Percentiles rank a stretch among this genome's conserved stretches.
phyloP scores from a whole-genome alignment of 2,113 vertebrate species.

The Ochotona princeps region DNA sequence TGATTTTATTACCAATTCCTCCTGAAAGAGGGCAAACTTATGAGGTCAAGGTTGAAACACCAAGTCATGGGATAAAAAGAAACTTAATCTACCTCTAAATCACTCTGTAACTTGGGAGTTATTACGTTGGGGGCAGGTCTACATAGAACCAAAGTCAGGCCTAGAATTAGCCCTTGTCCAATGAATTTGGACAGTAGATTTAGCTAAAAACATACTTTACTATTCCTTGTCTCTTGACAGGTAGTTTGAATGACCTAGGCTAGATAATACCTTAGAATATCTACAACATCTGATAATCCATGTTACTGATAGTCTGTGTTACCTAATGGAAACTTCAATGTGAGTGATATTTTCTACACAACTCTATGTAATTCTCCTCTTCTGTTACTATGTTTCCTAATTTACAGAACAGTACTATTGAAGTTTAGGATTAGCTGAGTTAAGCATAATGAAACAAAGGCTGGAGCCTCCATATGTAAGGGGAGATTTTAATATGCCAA shows the following conservation, averaged over 20 bases:
- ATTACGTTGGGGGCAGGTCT: constrained; percentile 53
- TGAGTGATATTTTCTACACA: constrained; percentile 11
- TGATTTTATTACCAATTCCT: constrained; percentile 81
- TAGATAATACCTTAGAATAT: neutral
- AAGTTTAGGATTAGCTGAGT: constrained; percentile 20
- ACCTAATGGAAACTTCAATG: constrained; percentile 53
- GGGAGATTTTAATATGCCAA: neutral
- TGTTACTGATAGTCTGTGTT: neutral
- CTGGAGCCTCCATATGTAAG: constrained; percentile 16
- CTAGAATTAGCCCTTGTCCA: constrained; percentile 48
- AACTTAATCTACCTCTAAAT: constrained; percentile 72
- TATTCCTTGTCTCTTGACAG: neutral
- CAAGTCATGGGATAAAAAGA: constrained; percentile 68
- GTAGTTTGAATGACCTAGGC: neutral
- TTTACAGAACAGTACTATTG: neutral
- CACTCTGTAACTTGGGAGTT: constrained; percentile 53
- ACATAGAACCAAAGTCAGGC: constrained; percentile 32
- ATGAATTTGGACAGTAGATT: constrained; percentile 43
- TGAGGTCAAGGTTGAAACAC: constrained; percentile 73
- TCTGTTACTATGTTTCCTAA: neutral
- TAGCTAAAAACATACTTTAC: constrained; percentile 45
- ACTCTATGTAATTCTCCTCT: neutral
- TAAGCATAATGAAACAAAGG: neutral
- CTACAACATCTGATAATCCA: too few relatives aligned
- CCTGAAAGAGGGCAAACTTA: constrained; percentile 58